These are phyloP conservation scores for Acanthosepion pharaonis DNA, from an alignment of 2,888 invertebrate genomes.

Conservation along the genomic window DNA sequence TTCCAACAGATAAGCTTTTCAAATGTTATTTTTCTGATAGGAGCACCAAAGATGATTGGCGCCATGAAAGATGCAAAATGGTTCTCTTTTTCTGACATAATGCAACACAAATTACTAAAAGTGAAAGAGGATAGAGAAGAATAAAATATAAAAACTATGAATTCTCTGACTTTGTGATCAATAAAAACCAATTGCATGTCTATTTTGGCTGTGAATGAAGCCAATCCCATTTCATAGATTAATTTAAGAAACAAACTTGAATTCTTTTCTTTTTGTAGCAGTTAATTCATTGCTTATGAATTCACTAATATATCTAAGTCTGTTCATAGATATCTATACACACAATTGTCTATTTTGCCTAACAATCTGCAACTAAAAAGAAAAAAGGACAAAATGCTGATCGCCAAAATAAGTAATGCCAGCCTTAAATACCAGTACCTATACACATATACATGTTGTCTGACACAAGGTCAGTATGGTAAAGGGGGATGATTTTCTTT, in stretches of 20 bases:
- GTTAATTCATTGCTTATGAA: background rate
- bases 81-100: background rate
- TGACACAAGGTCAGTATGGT: too few species aligned
- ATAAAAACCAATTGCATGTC: background rate
- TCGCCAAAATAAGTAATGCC: too few species aligned
- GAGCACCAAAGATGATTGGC: background rate
- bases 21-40: background rate
- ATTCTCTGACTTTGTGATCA: background rate
- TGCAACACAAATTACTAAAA: constrained; percentile 1
- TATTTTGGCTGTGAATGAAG: background rate
- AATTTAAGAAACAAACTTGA: background rate
- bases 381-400: too few species aligned
- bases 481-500: too few species aligned
- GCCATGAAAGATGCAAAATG: background rate
- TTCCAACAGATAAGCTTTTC: background rate
- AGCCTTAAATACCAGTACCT: too few species aligned
- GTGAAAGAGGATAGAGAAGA: background rate
- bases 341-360: background rate
- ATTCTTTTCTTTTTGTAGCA: background rate
- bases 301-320: background rate
- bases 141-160: background rate
- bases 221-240: background rate
- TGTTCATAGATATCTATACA: background rate
- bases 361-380: too few species aligned
- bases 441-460: too few species aligned